Percentiles rank a stretch among this genome's conserved stretches.
Evolutionary conservation across 2,113 vertebrate genomes (phyloP).

Genomic region (Calyptommatus sinebrachiatus): DNA sequence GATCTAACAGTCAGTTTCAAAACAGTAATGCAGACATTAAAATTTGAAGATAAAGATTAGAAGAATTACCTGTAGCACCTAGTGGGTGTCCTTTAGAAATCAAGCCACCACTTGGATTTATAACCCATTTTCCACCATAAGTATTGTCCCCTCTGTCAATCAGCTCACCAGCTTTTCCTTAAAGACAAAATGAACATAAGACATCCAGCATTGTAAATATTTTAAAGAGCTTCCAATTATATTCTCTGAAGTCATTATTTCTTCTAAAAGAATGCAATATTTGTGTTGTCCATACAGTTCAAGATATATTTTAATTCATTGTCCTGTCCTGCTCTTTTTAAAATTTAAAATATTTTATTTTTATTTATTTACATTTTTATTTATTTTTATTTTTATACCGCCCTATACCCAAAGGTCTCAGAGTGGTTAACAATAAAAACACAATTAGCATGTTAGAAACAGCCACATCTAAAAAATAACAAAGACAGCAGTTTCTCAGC

Average conservation of each 20-base stretch:
- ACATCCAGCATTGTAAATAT: background rate
- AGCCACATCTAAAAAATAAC: too few relatives aligned
- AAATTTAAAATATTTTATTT: background rate
- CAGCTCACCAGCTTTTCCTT: conserved; percentile 87
- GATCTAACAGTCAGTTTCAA: background rate
- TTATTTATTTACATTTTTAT: too few relatives aligned
- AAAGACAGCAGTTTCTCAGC: too few relatives aligned
- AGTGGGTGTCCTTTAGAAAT: conserved; percentile 98
- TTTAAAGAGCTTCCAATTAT: background rate
- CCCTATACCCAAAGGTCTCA: too few relatives aligned
- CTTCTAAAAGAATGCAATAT: background rate
- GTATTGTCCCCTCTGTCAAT: conserved; percentile 96
- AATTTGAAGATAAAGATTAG: background rate
- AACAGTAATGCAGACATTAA: background rate
- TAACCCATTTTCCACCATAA: conserved; percentile 93
- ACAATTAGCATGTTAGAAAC: too few relatives aligned
- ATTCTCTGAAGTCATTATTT: background rate
- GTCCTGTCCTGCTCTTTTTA: background rate
- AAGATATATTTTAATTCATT: background rate
- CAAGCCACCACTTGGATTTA: conserved; percentile 96
- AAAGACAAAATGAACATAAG: conserved; percentile 17
- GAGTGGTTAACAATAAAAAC: too few relatives aligned
- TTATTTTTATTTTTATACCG: too few relatives aligned
- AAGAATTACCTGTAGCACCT: conserved; percentile 89
- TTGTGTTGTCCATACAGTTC: background rate